Evolutionary conservation across 2,113 vertebrate species (phyloP), one percentile per base, ranked within the genome.

Genomic region (Candoia aspera): DNA sequence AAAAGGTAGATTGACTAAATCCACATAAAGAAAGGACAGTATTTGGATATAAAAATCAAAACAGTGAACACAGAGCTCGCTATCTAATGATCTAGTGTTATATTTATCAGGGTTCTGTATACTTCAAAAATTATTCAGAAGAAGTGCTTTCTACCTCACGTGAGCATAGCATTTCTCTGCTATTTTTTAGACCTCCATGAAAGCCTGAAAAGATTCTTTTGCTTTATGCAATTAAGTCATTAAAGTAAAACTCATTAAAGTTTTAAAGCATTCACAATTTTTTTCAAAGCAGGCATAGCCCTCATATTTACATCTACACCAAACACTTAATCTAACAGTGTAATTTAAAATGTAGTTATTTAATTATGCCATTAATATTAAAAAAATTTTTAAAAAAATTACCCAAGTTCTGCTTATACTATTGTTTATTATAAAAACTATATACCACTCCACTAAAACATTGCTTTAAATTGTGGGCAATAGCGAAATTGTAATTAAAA

Each of bases 1-100:
- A 95, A 33, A 84, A 96, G 93, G 93, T 79, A 88, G 91, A 88
- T 68, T 96, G 95, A 96, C 95, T 92, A 96, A 95, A 94, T 68
- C 86, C 57, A 92, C 53, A 93, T 92, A 95, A 95, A 23, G 54
- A 49, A 92, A 26, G 2, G 21, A 92, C 89, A 94, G 92, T 92
- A 93, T 2, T 93, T 89, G 86, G 86, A 95, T 96, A 86, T 57
- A 42, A 85, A 88, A 88, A 91, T 94, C 91, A 94, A 93, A 94
- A 46, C 62, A 94, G 88, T 91, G 93, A 17, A 62, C 8, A 93
- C 1, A 23, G 29, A 89, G 13, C 2, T 13, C 24, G 95, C 90
- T 57, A 68, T n/a, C 85, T 83, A 85, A 94, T 64, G 1, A 88
- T 86, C 6, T 4, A 84, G 3, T n/a, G 26, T 46, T 24, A 64